Percentiles rank a stretch among this genome's conserved stretches.
Conservation (phyloP, 2,113 vertebrate species). For the Pygoscelis adeliae region DNA sequence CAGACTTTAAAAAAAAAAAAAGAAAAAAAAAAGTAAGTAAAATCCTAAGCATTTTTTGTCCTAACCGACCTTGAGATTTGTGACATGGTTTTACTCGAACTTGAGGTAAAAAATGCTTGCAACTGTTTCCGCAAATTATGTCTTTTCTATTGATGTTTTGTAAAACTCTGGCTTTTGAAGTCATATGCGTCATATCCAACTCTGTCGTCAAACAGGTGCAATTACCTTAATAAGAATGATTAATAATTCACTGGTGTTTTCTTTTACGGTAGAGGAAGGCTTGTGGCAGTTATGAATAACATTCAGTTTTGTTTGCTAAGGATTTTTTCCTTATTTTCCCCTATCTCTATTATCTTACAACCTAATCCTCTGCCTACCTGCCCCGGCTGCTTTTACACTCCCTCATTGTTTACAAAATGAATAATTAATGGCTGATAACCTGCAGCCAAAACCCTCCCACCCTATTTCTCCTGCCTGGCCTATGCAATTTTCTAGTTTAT, state of each 20-base stretch:
- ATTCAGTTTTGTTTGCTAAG: constrained; percentile 41
- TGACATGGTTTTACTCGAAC: background rate
- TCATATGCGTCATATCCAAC: background rate
- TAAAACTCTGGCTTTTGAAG: background rate
- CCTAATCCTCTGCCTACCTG: constrained; percentile 41
- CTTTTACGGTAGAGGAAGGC: background rate
- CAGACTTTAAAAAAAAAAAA: background rate
- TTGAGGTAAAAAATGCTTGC: background rate
- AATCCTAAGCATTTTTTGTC: background rate
- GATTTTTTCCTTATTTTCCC: constrained; percentile 58
- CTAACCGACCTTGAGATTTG: background rate
- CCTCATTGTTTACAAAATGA: constrained; percentile 71
- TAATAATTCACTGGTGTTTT: constrained; percentile 71
- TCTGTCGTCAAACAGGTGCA: background rate
- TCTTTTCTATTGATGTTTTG: background rate
- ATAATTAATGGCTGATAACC: constrained; percentile 72
- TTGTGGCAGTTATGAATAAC: constrained; percentile 45
- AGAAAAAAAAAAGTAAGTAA: background rate
- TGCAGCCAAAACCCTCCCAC: constrained; percentile 31
- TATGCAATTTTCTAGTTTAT: constrained; percentile 54
- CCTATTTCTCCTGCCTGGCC: constrained; percentile 14
- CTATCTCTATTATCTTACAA: constrained; percentile 60
- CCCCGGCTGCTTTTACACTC: constrained; percentile 30
- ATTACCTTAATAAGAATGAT: constrained; percentile 64
- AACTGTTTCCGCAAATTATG: background rate